A percentile compares a stretch with the other conserved stretches of the same genome.
Conservation (phyloP, 1,140 invertebrate genomes). For the Tigriopus japonicus region DNA sequence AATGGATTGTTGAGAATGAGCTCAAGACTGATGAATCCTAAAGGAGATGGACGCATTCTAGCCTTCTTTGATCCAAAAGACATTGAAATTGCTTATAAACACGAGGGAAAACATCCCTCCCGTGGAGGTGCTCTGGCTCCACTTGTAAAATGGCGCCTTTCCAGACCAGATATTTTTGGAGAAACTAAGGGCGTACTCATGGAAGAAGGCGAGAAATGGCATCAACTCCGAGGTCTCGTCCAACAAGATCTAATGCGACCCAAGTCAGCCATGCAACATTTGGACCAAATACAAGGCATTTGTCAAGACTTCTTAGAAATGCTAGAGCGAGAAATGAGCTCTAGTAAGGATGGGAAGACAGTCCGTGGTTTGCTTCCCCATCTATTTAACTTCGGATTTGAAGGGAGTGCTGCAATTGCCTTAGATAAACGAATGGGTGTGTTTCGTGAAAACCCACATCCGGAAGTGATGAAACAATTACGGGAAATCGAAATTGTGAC, state of each 20-base stretch:
- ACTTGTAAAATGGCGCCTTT: not conserved
- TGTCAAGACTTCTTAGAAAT: not conserved
- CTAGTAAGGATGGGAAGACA: not conserved
- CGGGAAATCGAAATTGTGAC: not conserved
- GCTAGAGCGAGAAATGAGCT: not conserved
- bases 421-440: not conserved
- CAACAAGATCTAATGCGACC: not conserved
- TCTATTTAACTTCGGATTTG: not conserved
- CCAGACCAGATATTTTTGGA: not conserved
- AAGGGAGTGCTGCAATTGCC: not conserved
- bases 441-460: not conserved
- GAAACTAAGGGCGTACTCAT: not conserved
- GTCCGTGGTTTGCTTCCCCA: not conserved
- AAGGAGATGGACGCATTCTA: too few species aligned
- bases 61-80: too few species aligned
- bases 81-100: too few species aligned
- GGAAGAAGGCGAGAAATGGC: not conserved
- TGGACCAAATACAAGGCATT: not conserved
- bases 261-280: not conserved
- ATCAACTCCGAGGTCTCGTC: not conserved
- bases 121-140: not conserved
- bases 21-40: too few species aligned
- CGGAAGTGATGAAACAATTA: not conserved
- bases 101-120: too few species aligned
- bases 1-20: too few species aligned